Conservation (phyloP, 2,113 vertebrate genomes). For the Gallinago paraguaiae region DNA sequence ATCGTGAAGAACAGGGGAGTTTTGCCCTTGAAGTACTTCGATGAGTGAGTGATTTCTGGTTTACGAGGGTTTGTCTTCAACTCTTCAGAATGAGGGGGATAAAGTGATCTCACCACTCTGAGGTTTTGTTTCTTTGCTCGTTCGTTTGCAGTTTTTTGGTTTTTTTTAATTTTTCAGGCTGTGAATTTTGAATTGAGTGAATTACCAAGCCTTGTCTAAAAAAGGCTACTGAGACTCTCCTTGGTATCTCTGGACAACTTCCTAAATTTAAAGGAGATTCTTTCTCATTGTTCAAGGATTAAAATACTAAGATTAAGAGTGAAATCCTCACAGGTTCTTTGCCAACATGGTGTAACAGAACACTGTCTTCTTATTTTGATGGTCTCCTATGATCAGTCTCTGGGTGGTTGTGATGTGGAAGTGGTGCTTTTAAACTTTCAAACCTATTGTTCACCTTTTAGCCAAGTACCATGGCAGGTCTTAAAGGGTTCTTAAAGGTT, state of each 20-base stretch:
- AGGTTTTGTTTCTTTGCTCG: not conserved
- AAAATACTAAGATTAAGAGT: not conserved
- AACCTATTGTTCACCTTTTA: not conserved
- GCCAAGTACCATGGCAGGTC: not conserved
- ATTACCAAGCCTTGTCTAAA: not conserved
- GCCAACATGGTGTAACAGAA: not conserved
- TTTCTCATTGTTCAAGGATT: not conserved
- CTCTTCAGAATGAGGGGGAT: not conserved
- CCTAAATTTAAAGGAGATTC: not conserved
- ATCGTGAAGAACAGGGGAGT: conserved; percentile 85
- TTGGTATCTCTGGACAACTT: not conserved
- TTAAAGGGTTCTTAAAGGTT: not conserved
- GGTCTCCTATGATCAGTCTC: not conserved
- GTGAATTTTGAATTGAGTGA: not conserved
- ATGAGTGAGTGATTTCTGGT: conserved; percentile 79
- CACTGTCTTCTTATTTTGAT: not conserved
- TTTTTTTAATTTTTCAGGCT: not conserved
- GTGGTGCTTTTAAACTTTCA: not conserved
- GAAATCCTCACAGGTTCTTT: not conserved
- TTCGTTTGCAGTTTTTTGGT: not conserved
- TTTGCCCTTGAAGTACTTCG: conserved; percentile 79
- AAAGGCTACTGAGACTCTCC: not conserved
- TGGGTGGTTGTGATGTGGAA: not conserved
- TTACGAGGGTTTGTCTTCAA: not conserved
- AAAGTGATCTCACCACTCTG: not conserved